Evolutionary conservation across 2,797 vertebrate species (phyloP), one percentile per base, ranked within the genome.

Genomic region (Psittacula echo): DNA sequence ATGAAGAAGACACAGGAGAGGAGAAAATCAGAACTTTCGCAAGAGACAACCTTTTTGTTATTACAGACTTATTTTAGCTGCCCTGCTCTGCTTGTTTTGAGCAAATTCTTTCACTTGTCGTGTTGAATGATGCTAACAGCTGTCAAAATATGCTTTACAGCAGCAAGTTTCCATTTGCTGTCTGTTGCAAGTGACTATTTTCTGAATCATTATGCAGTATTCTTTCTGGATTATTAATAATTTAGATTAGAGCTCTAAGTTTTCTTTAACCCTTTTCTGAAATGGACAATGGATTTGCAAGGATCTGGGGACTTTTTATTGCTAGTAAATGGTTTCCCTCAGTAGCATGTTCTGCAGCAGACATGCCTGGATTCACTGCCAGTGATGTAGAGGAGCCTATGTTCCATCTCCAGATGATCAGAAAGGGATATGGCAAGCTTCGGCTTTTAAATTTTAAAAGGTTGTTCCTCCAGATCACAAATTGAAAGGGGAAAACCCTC

Each of bases 61-160:
- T 85, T 96, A 87, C 60, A 94, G 50, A 50, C 64, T 92, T 78
- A 82, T 91, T 92, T 95, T 93, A 92, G 85, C 92, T 89, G 34
- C 42, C 64, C 50, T 71, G 34, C 58, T 82, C 53, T 95, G 72
- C 91, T 96, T 93, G 88, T 94, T 97, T 97, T 85, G 94, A 94
- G 87, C 67, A 86, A 94, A 96, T 95, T 95, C 71, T 96, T 96
- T 94, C 94, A 90, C 96, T 92, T 88, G 79, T 90, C 23, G 11
- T 80, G 65, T 70, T 65, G 88, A 95, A 82, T 92, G 84, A 89
- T 94, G 62, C 86, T 93, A 93, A 45, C 97, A 94, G 83, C 94
- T 96, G 96, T 97, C 94, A 97, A 96, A 95, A 56, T 87, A 83
- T 24, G 45, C 72, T 92, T 86, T 91, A 85, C 91, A 97, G 92